Percentiles rank a stretch among this genome's conserved stretches.
These are phyloP conservation scores for Frieseomelitta varia DNA, from an alignment of 1,140 invertebrate species.

Conservation along the genomic window DNA sequence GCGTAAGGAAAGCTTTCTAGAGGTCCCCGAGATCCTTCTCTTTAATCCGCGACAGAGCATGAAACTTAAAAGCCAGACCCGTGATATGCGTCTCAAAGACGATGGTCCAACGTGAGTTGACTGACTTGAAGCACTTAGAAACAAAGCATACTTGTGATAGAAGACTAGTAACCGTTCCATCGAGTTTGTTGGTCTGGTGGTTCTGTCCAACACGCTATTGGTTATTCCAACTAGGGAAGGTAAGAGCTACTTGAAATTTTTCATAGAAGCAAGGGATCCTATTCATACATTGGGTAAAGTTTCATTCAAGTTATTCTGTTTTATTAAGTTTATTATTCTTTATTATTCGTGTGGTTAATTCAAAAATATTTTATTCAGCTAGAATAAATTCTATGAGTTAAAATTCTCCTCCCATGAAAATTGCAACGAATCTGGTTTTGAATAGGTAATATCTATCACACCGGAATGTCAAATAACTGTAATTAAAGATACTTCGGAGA, in stretches of 20 bases:
- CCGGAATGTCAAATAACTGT: neutral
- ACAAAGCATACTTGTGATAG: neutral
- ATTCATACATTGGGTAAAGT: neutral
- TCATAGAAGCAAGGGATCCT: neutral
- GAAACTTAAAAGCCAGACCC: constrained; percentile 18
- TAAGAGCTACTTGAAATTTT: constrained; percentile 6
- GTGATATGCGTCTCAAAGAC: neutral
- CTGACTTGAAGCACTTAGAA: neutral
- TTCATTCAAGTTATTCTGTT: neutral
- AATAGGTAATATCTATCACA: neutral
- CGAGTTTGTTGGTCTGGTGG: no score
- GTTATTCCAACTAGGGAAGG: neutral
- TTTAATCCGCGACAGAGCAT: constrained; percentile 16
- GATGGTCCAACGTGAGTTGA: constrained; percentile 2
- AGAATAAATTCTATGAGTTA: neutral
- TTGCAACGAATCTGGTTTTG: neutral
- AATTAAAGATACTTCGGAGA: constrained; percentile 12
- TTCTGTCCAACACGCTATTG: neutral
- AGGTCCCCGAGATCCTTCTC: neutral
- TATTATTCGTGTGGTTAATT: neutral
- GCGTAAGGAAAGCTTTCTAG: constrained; percentile 44
- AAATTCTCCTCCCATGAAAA: neutral
- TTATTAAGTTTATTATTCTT: neutral
- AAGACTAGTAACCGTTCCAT: neutral
- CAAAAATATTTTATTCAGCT: neutral